phyloP scores from a whole-genome alignment of 2,888 invertebrate species.

The Tenodera sinensis region DNA sequence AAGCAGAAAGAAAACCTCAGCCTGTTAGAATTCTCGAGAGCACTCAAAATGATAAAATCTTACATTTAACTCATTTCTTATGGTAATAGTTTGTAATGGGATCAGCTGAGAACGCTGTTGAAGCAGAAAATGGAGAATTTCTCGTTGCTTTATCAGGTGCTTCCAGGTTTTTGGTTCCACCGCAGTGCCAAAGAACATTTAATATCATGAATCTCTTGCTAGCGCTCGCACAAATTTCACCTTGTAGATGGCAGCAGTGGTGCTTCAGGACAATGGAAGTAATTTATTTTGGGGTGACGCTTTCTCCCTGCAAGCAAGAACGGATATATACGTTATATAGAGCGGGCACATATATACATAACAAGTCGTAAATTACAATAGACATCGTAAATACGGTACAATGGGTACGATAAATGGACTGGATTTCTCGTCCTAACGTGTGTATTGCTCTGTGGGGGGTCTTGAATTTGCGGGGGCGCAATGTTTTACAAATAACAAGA shows the following conservation, averaged over 20 bases:
- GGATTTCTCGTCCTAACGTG: neutral
- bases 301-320: neutral
- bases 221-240: neutral
- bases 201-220: neutral
- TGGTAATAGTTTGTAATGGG: neutral
- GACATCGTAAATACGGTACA: neutral
- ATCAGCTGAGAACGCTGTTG: neutral
- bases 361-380: neutral
- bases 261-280: neutral
- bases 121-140: neutral
- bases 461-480: neutral
- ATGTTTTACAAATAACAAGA: neutral
- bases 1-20: too few relatives aligned
- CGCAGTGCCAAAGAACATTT: neutral
- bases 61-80: neutral
- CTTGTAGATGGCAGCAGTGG: neutral
- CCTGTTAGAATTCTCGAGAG: neutral
- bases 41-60: neutral
- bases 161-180: neutral
- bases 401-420: neutral
- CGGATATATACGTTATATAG: neutral
- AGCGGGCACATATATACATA: neutral
- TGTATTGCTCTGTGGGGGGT: neutral
- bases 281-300: neutral
- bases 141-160: neutral